Base-by-base conservation (phyloP, 2,888 invertebrate species). In the Xylocampa areola region DNA sequence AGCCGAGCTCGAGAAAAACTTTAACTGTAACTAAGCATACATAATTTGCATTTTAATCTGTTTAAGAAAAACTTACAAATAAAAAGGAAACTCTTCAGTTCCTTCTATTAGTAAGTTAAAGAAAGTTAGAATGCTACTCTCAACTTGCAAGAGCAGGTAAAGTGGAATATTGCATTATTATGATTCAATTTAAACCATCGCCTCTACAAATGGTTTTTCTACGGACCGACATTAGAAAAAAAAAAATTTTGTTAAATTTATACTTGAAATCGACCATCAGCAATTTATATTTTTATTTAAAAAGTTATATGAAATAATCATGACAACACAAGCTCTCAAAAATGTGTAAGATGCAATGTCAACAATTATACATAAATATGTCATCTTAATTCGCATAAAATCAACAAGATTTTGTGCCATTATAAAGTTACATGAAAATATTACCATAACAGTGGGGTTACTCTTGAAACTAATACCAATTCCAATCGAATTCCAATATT, bases 121-220 rank as follows among this genome's bases (percentile, higher is more conserved):
- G 10, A 37, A 68, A 63, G 68, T 63, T 63, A 37, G 36, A 68
- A 62, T 62, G 41, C 36, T 52, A 41, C 53, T 63, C 39, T 68
- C 45, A 63, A 68, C 44, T 68, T 52, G 44, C 21, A 16, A 30
- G 52, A 19, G 25, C 27, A 41, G 30, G 44, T 63, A 63, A 33
- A 67, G 61, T 60, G 41, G 62, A 49, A 29, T 49, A 61, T 61
- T 61, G 61, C 27, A 62, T 67, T 62, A 62, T 39, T 62, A 62
- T 63, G 63, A 63, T 63, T 63, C 68, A 63, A 68, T 63, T 62
- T 54, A 45, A 7, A 45, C 30, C 53, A 36, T 13, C 27, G 63
- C 63, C 30, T 52, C 11, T 19, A 37, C 63, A 52, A 62, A 61
- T 60, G 39, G 61, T 67, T 49, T 49, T 58, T 35, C 30, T 36